Base-by-base conservation (phyloP, 92 coral and sea anemone genomes). In the Zoanthus sansibaricus region DNA sequence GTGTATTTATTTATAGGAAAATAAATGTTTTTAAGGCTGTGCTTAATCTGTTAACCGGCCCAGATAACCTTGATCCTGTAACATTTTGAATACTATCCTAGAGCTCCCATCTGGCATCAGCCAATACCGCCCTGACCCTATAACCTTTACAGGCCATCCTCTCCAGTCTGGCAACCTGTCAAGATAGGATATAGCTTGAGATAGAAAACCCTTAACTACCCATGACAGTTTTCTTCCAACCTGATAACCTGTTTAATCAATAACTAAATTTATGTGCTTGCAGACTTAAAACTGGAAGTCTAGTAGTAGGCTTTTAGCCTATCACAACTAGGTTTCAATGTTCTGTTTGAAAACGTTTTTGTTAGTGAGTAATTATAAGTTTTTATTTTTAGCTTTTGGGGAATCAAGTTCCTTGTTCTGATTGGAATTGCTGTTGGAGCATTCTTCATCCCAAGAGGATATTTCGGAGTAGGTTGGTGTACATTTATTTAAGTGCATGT, bases 361-460 rank as follows among this genome's bases (percentile, higher is more conserved):
- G 0, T 37, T 37, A 37, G 42, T 0, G 2, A 37, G 42, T 37
- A 37, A 37, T 37, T 37, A 2, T 37, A 4, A 37, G 3, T 75
- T 18, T 7, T 45, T 61, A 18, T 5, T 42, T 67, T 4, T 47
- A 94, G 98, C 49, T 97, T 77, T 76, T 97, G 99, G 99, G 94
- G 94, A 7, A 88, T 97, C 80, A 97, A 97, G 83, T 92, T 97
- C 79, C 86, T 97, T 47, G 84, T 82, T 15, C 91, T 97, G 15
- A 47, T 97, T 55, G 94, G 92, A 4, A 83, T 97, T 72, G 90
- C 94, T 94, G 95, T 91, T 30, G 98, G 96, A 70, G 95, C 99
- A 47, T 97, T 97, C 82, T 97, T 87, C 83, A 93, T 97, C 62
- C 95, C 98, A 18, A 90, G 96, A 76, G 96, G 95, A 33, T 72